phyloP scores from a whole-genome alignment of 2,113 vertebrate species.

The Esox niger region DNA sequence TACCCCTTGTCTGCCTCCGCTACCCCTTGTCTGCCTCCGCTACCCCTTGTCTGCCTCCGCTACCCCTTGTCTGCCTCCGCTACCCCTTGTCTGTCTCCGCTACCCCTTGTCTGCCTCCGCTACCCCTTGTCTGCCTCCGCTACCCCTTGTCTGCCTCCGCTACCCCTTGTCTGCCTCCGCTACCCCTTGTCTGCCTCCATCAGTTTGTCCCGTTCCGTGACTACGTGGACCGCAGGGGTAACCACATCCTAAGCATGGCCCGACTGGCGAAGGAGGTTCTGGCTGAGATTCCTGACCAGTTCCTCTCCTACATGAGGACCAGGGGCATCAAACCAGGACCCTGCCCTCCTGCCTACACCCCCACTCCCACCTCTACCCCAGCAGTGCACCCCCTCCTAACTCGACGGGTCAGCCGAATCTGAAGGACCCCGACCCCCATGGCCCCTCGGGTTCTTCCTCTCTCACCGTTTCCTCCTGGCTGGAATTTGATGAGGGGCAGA shows the following conservation, averaged over 20 bases:
- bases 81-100: neutral
- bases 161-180: neutral
- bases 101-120: too few relatives aligned
- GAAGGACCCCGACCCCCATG: conserved; percentile 20
- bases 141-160: neutral
- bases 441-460: neutral
- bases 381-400: conserved; percentile 81
- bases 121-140: neutral
- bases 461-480: conserved; percentile 26
- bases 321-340: conserved; percentile 92
- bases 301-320: conserved; percentile 95
- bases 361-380: conserved; percentile 82
- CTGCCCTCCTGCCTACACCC: conserved; percentile 84
- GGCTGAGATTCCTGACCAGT: conserved; percentile 96
- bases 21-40: too few relatives aligned
- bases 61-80: too few relatives aligned
- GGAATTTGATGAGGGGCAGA: conserved; percentile 49
- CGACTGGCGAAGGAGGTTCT: conserved; percentile 93
- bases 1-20: too few relatives aligned
- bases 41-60: neutral
- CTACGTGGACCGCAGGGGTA: conserved; percentile 92
- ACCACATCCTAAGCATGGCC: conserved; percentile 95
- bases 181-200: neutral
- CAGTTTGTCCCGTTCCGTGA: conserved; percentile 98
- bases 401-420: conserved; percentile 68